These are phyloP conservation scores for Varecia variegata DNA, from an alignment of 2,797 vertebrate species.

Conservation along the genomic window DNA sequence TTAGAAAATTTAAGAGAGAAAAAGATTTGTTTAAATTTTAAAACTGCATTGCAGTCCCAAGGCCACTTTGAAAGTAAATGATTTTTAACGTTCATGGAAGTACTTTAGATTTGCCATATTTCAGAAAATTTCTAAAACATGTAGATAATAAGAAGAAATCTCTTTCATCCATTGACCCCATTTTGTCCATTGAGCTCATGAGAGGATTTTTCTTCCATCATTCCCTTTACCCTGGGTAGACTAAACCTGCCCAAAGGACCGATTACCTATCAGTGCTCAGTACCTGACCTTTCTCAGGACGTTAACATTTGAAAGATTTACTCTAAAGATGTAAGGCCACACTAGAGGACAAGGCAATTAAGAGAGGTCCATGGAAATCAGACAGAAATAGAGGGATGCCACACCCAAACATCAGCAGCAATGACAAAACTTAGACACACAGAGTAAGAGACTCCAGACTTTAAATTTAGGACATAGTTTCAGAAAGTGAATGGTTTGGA, in stretches of 20 bases:
- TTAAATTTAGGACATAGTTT: not conserved
- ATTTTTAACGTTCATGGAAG: not conserved
- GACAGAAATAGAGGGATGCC: not conserved
- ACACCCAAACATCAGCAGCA: not conserved
- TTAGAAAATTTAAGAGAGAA: slow-evolving; percentile 17
- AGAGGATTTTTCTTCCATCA: not conserved
- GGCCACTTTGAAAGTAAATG: not conserved
- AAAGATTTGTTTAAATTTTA: not conserved
- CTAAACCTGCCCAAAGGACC: not conserved
- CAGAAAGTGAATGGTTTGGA: not conserved
- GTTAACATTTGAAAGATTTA: slow-evolving; percentile 15
- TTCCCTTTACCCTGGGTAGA: not conserved
- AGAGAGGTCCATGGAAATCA: not conserved
- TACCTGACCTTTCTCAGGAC: slow-evolving; percentile 36
- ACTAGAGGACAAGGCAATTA: not conserved
- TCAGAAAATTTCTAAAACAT: not conserved
- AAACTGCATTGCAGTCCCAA: not conserved
- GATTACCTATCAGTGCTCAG: not conserved
- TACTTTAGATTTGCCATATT: not conserved
- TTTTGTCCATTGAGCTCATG: not conserved
- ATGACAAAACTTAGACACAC: not conserved
- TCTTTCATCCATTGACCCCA: not conserved
- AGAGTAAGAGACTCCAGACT: not conserved
- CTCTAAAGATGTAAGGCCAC: not conserved
- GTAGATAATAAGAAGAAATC: not conserved